A percentile compares a stretch with the other conserved stretches of the same genome.
Conservation (phyloP, 2,113 vertebrate species). For the Thunnus maccoyii region DNA sequence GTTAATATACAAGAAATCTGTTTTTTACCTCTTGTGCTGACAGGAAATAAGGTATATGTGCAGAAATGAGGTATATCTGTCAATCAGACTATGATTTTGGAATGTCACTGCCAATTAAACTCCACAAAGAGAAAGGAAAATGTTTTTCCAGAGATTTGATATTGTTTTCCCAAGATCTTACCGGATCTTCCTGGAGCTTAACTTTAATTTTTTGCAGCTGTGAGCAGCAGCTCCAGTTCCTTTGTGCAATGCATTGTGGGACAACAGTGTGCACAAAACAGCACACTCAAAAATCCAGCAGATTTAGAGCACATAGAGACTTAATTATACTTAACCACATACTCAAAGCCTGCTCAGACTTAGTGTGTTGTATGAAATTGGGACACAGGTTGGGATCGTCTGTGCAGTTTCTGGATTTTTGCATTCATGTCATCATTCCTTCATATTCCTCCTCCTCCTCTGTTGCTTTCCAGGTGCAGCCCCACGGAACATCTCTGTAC, state of each 20-base stretch:
- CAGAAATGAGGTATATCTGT: neutral
- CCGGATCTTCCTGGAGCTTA: constrained; percentile 31
- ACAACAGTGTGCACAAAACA: neutral
- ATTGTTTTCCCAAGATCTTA: constrained; percentile 57
- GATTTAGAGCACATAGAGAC: neutral
- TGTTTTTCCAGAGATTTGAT: constrained; percentile 61
- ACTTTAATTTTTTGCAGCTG: constrained; percentile 59
- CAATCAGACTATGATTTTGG: constrained; percentile 35
- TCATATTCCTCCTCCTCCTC: neutral
- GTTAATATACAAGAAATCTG: neutral
- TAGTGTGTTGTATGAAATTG: neutral
- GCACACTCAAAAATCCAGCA: neutral
- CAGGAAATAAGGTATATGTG: neutral
- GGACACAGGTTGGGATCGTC: neutral
- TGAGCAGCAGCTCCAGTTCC: constrained; percentile 24
- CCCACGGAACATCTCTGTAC: constrained; percentile 81
- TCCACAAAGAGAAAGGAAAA: neutral
- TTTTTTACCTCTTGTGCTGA: neutral
- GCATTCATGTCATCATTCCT: neutral
- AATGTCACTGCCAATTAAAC: constrained; percentile 6
- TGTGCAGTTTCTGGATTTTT: neutral
- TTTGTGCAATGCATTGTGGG: constrained; percentile 32
- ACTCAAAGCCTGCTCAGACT: neutral
- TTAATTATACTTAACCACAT: neutral
- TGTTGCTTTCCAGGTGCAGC: constrained; percentile 83